Conservation (phyloP, 2,797 vertebrate genomes). For the Falco cherrug region DNA sequence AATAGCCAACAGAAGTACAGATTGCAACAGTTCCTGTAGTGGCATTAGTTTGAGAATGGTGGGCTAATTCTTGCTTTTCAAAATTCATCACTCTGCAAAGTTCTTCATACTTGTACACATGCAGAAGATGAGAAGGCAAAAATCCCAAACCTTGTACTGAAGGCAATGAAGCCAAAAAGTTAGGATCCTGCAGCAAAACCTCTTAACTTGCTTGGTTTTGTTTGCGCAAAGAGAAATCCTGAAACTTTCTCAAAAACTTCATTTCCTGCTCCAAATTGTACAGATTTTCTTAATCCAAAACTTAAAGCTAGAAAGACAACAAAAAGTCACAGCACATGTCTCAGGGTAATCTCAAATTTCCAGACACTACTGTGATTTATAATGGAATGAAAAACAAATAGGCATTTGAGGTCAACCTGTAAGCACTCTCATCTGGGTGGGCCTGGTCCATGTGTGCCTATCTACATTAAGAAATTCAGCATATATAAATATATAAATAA, state of each 20-base stretch:
- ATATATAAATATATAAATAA: constrained; percentile 82
- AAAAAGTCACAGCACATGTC: background rate
- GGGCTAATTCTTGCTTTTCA: background rate
- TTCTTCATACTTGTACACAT: background rate
- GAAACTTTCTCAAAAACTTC: background rate
- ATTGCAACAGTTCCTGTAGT: background rate
- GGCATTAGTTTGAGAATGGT: background rate
- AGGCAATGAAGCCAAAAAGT: background rate
- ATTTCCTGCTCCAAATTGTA: background rate
- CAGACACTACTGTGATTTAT: background rate
- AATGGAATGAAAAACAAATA: background rate
- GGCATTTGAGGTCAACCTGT: background rate
- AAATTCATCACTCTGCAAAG: background rate
- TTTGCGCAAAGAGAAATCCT: background rate
- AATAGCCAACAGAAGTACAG: background rate
- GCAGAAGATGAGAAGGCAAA: background rate
- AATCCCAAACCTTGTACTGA: background rate
- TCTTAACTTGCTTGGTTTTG: background rate
- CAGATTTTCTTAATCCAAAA: background rate
- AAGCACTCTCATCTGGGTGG: background rate
- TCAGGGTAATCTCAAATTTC: background rate
- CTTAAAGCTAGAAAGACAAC: background rate
- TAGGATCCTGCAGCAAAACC: background rate
- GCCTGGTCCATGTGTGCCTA: constrained; percentile 22
- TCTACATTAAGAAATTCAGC: constrained; percentile 61